phyloP scores from a whole-genome alignment of 1,140 invertebrate genomes.

The Drosophila elegans region DNA sequence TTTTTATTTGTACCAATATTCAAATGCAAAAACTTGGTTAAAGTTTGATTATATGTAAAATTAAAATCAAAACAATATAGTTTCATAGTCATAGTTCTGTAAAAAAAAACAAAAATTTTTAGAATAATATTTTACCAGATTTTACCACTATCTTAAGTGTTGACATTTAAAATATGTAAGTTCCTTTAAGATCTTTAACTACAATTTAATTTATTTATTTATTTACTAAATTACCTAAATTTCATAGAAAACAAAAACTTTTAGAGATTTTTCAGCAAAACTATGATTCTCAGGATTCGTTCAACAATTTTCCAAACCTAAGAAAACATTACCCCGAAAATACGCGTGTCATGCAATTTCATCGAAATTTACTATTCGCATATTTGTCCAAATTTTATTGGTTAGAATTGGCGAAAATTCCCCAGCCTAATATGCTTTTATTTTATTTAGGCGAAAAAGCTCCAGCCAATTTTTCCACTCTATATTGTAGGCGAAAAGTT shows the following conservation, averaged over 20 bases:
- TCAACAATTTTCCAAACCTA: constrained; percentile 38
- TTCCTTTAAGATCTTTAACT: too few species aligned
- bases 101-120: too few species aligned
- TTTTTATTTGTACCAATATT: too few species aligned
- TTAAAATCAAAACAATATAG: too few species aligned
- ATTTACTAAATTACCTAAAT: too few species aligned
- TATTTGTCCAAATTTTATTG: constrained; percentile 50
- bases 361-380: constrained; percentile 53
- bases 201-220: too few species aligned
- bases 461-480: constrained; percentile 36
- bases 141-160: too few species aligned
- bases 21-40: too few species aligned
- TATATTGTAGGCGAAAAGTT: constrained; percentile 52
- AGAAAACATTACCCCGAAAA: constrained; percentile 14
- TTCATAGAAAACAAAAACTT: constrained; percentile 1
- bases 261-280: constrained; percentile 20
- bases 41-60: too few species aligned
- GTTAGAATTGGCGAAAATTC: constrained; percentile 39
- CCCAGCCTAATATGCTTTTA: constrained; percentile 23
- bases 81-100: too few species aligned
- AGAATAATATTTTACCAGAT: too few species aligned
- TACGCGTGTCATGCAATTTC: constrained; percentile 57
- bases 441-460: constrained; percentile 45
- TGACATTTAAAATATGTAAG: too few species aligned
- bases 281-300: constrained; percentile 33